Evolutionary conservation across 2,113 vertebrate genomes (phyloP).

Genomic region (Rhynchomys soricoides): DNA sequence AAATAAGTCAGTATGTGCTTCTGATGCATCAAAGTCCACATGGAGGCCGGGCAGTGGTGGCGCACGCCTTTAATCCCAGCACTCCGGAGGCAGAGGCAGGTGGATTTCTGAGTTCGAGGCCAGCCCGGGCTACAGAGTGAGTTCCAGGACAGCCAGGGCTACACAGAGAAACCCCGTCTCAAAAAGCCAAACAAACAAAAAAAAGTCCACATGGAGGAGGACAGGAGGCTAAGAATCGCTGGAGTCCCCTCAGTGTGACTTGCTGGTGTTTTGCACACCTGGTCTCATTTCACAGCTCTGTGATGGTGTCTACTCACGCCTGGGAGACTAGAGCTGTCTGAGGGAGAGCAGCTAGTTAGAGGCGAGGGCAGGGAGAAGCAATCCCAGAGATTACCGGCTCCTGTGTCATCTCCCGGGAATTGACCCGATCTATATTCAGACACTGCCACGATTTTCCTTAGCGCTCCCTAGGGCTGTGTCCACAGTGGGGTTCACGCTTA

Average conservation of each 20-base stretch:
- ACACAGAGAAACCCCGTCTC: too few species aligned
- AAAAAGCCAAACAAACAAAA: too few species aligned
- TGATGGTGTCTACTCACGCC: background rate
- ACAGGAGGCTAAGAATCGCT: background rate
- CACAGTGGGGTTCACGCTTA: background rate
- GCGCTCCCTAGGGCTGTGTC: background rate
- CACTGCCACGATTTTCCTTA: background rate
- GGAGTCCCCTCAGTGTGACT: background rate
- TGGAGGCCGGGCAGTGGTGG: too few species aligned
- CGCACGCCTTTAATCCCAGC: too few species aligned
- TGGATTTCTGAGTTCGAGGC: too few species aligned
- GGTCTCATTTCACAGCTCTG: background rate
- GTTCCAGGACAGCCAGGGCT: too few species aligned
- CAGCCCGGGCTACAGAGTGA: too few species aligned
- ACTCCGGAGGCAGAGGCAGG: too few species aligned
- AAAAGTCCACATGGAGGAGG: background rate
- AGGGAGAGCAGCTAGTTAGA: background rate
- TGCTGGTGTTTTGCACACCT: background rate
- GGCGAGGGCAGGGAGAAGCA: background rate
- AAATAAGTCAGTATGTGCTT: background rate
- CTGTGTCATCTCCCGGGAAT: fast-evolving
- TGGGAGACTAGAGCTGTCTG: background rate
- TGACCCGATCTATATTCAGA: background rate
- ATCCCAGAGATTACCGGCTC: background rate
- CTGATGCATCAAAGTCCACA: background rate